Evolutionary conservation across 2,888 invertebrate species (phyloP).

Genomic region (Lycocerus yunnanus): DNA sequence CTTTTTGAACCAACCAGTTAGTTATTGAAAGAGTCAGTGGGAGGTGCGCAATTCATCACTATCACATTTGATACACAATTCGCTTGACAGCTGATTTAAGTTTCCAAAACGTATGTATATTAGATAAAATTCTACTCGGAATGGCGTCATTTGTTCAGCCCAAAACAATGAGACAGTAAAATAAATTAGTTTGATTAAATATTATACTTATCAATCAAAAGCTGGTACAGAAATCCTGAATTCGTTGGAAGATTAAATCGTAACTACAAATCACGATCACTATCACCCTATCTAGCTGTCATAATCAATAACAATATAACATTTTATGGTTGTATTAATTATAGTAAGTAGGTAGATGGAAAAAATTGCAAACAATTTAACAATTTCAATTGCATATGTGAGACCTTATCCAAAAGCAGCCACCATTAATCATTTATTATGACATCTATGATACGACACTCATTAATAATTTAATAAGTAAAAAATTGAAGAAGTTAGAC

Average conservation of each 20-base stretch:
- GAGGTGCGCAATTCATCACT: slow-evolving; percentile 16
- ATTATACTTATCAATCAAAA: slow-evolving; percentile 27
- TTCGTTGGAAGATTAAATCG: slow-evolving; percentile 25
- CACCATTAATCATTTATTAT: not conserved
- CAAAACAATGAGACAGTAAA: slow-evolving; percentile 20
- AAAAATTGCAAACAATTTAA: slow-evolving; percentile 15
- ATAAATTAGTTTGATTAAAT: slow-evolving; percentile 27
- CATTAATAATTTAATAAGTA: not conserved
- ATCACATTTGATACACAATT: slow-evolving; percentile 12
- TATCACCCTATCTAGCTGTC: slow-evolving; percentile 21
- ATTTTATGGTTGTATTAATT: slow-evolving; percentile 7
- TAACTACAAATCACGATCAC: slow-evolving; percentile 23
- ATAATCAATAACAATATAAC: slow-evolving; percentile 21
- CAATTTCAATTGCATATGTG: slow-evolving; percentile 17
- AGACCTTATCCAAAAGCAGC: not conserved
- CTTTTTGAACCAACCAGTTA: slow-evolving; percentile 8
- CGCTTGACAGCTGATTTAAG: slow-evolving; percentile 20
- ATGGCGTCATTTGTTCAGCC: slow-evolving; percentile 16
- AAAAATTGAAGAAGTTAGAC: not conserved
- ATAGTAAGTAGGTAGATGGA: slow-evolving; percentile 8
- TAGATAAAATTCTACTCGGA: slow-evolving; percentile 17
- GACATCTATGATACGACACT: not conserved
- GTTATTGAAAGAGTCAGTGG: slow-evolving; percentile 2
- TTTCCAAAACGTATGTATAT: slow-evolving; percentile 20
- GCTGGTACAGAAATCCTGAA: slow-evolving; percentile 19